These are phyloP conservation scores for Paramormyrops hopkinsi DNA, from an alignment of 2,797 vertebrate genomes.

Conservation along the genomic window DNA sequence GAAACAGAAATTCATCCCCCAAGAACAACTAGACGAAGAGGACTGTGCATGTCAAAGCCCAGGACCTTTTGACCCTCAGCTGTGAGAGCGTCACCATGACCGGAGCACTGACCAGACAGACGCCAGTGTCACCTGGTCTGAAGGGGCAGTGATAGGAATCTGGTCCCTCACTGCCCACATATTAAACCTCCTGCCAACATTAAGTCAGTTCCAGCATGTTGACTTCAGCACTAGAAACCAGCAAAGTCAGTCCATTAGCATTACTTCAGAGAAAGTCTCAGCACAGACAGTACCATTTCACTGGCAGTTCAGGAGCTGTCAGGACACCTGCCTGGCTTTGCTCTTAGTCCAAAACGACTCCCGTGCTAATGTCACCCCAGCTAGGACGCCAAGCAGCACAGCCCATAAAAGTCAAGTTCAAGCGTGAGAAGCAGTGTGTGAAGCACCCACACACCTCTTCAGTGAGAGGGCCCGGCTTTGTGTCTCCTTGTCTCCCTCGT, in stretches of 20 bases:
- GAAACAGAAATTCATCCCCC: background rate
- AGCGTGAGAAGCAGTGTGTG: constrained; percentile 21
- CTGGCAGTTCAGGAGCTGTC: background rate
- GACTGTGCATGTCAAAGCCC: background rate
- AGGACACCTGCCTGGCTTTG: background rate
- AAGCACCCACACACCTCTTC: constrained; percentile 11
- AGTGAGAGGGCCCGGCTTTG: constrained; percentile 35
- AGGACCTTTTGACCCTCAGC: background rate
- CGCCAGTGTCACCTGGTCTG: background rate
- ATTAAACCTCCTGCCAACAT: background rate
- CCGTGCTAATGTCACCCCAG: background rate
- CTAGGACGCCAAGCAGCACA: background rate
- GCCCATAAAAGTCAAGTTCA: background rate
- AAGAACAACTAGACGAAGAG: background rate
- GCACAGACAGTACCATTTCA: background rate
- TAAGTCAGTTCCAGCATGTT: background rate
- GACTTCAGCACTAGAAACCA: background rate
- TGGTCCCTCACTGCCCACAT: background rate
- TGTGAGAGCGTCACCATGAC: background rate
- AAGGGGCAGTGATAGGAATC: background rate
- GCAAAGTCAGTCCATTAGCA: background rate
- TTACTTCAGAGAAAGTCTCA: background rate
- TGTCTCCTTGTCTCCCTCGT: constrained; percentile 54
- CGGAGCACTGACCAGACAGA: background rate
- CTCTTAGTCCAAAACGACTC: background rate